Evolutionary conservation across 1,140 invertebrate species (phyloP).

Genomic region (Megathymus violae): DNA sequence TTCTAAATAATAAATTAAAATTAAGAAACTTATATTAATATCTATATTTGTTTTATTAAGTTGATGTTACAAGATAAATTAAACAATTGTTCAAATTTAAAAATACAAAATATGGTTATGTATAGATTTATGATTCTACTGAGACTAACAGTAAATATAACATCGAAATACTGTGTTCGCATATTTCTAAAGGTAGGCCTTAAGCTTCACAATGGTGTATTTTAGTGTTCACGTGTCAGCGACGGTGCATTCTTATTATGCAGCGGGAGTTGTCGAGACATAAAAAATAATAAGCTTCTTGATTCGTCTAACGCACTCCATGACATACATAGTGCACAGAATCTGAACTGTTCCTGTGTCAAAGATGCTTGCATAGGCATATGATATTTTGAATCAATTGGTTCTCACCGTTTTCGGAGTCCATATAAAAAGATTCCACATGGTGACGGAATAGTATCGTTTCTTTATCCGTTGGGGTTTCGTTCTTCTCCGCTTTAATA

Average conservation of each 20-base stretch:
- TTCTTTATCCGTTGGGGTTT: too few relatives aligned
- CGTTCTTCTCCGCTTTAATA: too few relatives aligned
- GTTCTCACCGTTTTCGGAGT: background rate
- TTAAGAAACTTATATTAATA: too few relatives aligned
- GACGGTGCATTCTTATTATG: constrained; percentile 39
- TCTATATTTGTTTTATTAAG: too few relatives aligned
- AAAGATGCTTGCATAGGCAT: too few relatives aligned
- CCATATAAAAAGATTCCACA: too few relatives aligned
- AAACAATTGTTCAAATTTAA: background rate
- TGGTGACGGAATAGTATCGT: too few relatives aligned
- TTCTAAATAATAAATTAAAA: too few relatives aligned
- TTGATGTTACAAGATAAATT: too few relatives aligned
- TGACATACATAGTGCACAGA: constrained; percentile 42
- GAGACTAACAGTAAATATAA: background rate
- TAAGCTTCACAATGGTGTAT: constrained; percentile 5
- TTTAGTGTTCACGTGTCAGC: constrained; percentile 25
- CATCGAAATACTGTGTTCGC: background rate
- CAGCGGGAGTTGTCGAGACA: constrained; percentile 49
- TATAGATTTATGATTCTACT: background rate
- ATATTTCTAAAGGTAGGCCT: constrained; percentile 1
- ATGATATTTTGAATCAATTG: constrained; percentile 59
- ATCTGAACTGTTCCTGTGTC: too few relatives aligned
- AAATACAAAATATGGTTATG: background rate
- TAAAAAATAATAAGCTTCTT: constrained; percentile 76
- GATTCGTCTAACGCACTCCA: constrained; percentile 62